phyloP scores from a whole-genome alignment of 2,113 vertebrate genomes.

The Heliornis fulica region DNA sequence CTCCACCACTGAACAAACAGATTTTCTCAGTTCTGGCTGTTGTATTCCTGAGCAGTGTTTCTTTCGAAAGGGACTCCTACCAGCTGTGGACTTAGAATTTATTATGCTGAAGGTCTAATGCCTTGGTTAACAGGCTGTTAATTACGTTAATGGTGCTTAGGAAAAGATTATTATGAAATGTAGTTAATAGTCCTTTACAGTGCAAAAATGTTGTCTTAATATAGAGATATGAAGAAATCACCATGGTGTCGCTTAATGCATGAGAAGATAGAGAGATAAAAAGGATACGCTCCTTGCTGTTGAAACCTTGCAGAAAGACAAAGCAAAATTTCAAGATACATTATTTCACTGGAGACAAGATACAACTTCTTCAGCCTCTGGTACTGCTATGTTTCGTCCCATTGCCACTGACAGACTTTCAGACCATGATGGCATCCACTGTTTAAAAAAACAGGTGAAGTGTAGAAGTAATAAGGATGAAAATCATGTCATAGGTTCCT shows the following conservation, averaged over 20 bases:
- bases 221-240: not conserved
- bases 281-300: not conserved
- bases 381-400: not conserved
- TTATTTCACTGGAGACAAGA: not conserved
- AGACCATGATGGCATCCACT: not conserved
- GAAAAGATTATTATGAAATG: constrained; percentile 50
- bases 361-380: not conserved
- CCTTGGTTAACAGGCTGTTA: constrained; percentile 51
- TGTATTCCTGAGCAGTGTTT: not conserved
- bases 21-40: not conserved
- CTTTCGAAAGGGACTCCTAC: constrained; percentile 9
- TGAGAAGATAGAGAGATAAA: not conserved
- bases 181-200: constrained; percentile 44
- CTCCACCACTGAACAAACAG: constrained; percentile 33
- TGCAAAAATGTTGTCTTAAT: constrained; percentile 15
- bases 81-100: constrained; percentile 29
- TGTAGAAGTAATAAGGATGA: not conserved
- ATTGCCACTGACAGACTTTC: not conserved
- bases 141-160: constrained; percentile 59
- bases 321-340: not conserved
- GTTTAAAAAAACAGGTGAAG: not conserved
- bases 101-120: constrained; percentile 23
- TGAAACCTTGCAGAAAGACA: not conserved
- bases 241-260: not conserved
- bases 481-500: not conserved